phyloP scores from a whole-genome alignment of 2,797 vertebrate species.

The Phrynocephalus vlangalii region DNA sequence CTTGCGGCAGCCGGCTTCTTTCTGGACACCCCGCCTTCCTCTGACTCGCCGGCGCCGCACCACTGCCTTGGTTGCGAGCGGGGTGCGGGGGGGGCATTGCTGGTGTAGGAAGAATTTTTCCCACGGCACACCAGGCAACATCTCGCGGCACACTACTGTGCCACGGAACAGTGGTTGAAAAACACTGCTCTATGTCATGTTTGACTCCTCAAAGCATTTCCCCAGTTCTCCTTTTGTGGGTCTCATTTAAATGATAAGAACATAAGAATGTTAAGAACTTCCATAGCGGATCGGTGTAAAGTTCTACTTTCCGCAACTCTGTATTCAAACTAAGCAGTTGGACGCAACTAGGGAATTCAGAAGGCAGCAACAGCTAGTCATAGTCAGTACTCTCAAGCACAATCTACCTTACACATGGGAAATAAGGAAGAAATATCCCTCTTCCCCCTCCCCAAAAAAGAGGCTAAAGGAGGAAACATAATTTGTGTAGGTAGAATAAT shows the following conservation, averaged over 20 bases:
- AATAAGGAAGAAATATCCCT: too few relatives aligned
- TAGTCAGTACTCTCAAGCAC: neutral
- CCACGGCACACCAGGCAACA: too few relatives aligned
- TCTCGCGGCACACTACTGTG: too few relatives aligned
- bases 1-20: too few relatives aligned
- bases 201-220: slow-evolving; percentile 57
- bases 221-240: slow-evolving; percentile 45
- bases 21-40: too few relatives aligned
- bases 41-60: too few relatives aligned
- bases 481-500: neutral
- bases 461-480: neutral
- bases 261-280: neutral
- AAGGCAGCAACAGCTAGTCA: neutral
- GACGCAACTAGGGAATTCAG: neutral
- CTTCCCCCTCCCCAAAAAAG: neutral
- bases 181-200: too few relatives aligned
- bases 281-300: neutral
- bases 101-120: too few relatives aligned
- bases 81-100: too few relatives aligned
- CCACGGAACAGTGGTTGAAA: too few relatives aligned
- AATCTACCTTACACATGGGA: neutral
- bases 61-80: too few relatives aligned
- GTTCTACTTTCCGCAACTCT: neutral
- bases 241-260: slow-evolving; percentile 28
- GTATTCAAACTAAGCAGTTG: neutral